Evolutionary conservation across 2,888 invertebrate genomes (phyloP).

Genomic region (Allolobophora icterica): DNA sequence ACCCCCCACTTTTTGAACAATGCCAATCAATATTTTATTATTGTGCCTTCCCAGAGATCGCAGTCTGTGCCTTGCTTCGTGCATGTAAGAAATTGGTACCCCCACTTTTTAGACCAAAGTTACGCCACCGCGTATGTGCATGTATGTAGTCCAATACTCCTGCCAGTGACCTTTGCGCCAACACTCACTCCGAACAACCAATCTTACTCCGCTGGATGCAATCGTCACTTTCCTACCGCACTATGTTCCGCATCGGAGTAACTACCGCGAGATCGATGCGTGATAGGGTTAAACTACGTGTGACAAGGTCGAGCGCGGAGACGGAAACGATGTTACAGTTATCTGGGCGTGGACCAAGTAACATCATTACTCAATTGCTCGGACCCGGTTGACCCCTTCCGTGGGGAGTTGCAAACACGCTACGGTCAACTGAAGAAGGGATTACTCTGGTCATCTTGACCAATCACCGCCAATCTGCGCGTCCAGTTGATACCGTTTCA

Average conservation of each 20-base stretch:
- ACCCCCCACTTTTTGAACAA: too few species aligned
- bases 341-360: not conserved
- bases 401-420: conserved; percentile 5
- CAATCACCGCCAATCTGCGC: not conserved
- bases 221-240: not conserved
- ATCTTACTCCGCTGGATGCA: not conserved
- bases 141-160: too few species aligned
- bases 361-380: not conserved
- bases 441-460: not conserved
- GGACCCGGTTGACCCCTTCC: not conserved
- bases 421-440: not conserved
- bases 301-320: not conserved
- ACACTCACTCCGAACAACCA: not conserved
- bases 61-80: too few species aligned
- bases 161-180: not conserved
- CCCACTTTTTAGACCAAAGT: too few species aligned
- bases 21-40: too few species aligned
- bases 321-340: not conserved
- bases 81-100: too few species aligned
- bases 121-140: too few species aligned
- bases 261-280: conserved; percentile 8
- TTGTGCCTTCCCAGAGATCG: too few species aligned
- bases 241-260: not conserved
- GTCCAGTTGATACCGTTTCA: not conserved
- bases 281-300: not conserved